Evolutionary conservation across 2,113 vertebrate genomes (phyloP).

Genomic region (Alouatta palliata): DNA sequence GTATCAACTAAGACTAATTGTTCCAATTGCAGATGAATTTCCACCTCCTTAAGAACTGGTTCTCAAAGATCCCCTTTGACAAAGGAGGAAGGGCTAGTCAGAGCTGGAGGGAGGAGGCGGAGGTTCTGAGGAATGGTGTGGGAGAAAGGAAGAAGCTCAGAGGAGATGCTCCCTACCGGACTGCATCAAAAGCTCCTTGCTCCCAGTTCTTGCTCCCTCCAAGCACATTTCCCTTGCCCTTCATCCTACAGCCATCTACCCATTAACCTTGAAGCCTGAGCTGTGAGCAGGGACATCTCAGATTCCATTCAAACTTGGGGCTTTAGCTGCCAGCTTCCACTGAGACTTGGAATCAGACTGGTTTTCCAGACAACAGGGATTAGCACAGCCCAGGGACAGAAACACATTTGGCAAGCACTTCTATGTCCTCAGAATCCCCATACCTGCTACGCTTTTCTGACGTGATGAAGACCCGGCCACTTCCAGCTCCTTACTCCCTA

Average conservation of each 20-base stretch:
- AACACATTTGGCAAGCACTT: background rate
- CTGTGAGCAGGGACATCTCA: background rate
- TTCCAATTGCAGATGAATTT: constrained; percentile 36
- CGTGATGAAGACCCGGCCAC: background rate
- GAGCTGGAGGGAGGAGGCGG: background rate
- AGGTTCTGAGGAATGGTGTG: background rate
- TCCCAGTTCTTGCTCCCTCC: background rate
- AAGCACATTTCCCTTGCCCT: background rate
- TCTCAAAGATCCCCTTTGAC: constrained; percentile 29
- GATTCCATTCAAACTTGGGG: background rate
- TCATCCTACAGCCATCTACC: background rate
- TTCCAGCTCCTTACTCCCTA: background rate
- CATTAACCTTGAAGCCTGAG: background rate
- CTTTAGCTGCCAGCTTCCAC: background rate
- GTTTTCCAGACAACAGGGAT: background rate
- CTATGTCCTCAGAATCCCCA: background rate
- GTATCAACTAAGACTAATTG: constrained; percentile 55
- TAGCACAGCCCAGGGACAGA: background rate
- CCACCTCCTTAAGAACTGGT: constrained; percentile 21
- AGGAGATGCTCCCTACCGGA: background rate
- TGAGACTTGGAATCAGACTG: background rate
- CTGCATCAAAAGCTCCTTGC: background rate
- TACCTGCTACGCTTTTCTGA: background rate
- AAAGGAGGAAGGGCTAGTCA: constrained; percentile 8
- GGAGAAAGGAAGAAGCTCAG: background rate